Conservation (phyloP, 2,797 vertebrate genomes). For the Danio albolineatus region DNA sequence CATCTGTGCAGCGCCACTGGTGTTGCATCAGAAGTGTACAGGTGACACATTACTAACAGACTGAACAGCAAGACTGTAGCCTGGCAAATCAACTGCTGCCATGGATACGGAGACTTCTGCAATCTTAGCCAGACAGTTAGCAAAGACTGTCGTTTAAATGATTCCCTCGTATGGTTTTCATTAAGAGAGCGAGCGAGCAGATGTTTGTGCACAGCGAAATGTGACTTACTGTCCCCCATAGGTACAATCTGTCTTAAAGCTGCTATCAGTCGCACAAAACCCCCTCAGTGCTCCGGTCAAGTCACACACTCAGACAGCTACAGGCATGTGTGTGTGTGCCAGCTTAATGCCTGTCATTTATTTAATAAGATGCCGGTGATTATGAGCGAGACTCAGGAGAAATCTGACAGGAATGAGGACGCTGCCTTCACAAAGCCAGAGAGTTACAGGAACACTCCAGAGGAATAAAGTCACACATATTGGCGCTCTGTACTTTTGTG, state of each 20-base stretch:
- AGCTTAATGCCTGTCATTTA: conserved; percentile 63
- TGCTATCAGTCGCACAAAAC: conserved; percentile 33
- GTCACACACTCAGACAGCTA: conserved; percentile 34
- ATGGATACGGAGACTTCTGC: conserved; percentile 41
- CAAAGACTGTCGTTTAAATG: conserved; percentile 34
- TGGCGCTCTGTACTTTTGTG: background rate
- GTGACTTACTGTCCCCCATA: conserved; percentile 42
- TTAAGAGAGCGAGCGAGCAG: background rate
- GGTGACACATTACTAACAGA: conserved; percentile 37
- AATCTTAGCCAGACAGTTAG: conserved; percentile 30
- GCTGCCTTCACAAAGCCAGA: conserved; percentile 25
- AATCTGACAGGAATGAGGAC: conserved; percentile 63
- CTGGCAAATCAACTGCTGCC: conserved; percentile 26
- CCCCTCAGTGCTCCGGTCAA: conserved; percentile 35
- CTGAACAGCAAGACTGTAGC: conserved; percentile 17
- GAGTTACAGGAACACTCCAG: conserved; percentile 14
- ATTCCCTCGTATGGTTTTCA: conserved; percentile 36
- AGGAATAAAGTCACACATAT: conserved; percentile 27
- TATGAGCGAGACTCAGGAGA: conserved; percentile 70
- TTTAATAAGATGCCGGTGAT: conserved; percentile 67
- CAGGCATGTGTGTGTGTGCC: conserved; percentile 11
- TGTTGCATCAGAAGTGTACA: conserved; percentile 41
- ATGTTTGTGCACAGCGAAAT: conserved; percentile 27
- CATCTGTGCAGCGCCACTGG: conserved; percentile 15
- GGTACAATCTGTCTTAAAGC: conserved; percentile 45